A percentile compares a stretch with the other conserved stretches of the same genome.
Conservation (phyloP, 2,888 invertebrate species). For the Nomada ruficornis region DNA sequence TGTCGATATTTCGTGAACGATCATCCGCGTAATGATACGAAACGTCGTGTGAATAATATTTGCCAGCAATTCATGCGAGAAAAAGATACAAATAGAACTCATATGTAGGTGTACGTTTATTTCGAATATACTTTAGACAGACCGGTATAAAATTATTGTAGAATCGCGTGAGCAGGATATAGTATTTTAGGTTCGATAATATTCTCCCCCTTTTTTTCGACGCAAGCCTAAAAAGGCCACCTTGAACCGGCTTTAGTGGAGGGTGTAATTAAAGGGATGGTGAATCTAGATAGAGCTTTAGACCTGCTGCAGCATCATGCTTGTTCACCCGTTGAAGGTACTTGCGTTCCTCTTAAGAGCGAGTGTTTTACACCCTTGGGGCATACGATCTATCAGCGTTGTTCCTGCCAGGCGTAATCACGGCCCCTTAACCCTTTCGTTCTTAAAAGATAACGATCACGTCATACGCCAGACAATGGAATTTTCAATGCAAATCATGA, state of each 20-base stretch:
- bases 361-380: slow-evolving; percentile 64
- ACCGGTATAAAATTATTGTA: background rate
- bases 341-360: slow-evolving; percentile 56
- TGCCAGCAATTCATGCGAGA: no score
- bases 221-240: slow-evolving; percentile 43
- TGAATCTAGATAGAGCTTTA: slow-evolving; percentile 63
- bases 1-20: background rate
- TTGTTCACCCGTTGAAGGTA: slow-evolving; percentile 63
- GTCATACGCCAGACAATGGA: slow-evolving; percentile 49
- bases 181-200: background rate
- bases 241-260: slow-evolving; percentile 33
- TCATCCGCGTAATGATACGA: no score
- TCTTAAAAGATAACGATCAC: slow-evolving; percentile 56
- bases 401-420: slow-evolving; percentile 52
- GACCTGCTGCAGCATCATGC: slow-evolving; percentile 58
- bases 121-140: no score
- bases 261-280: slow-evolving; percentile 64
- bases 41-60: no score
- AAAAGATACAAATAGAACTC: background rate
- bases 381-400: slow-evolving; percentile 59
- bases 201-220: slow-evolving; percentile 10
- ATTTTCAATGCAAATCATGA: slow-evolving; percentile 39
- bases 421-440: slow-evolving; percentile 42
- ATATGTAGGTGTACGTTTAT: background rate
- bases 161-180: background rate